Percentiles rank a stretch among this genome's conserved stretches.
phyloP scores from a whole-genome alignment of 1,140 invertebrate species.

The Drosophila aff. region DNA sequence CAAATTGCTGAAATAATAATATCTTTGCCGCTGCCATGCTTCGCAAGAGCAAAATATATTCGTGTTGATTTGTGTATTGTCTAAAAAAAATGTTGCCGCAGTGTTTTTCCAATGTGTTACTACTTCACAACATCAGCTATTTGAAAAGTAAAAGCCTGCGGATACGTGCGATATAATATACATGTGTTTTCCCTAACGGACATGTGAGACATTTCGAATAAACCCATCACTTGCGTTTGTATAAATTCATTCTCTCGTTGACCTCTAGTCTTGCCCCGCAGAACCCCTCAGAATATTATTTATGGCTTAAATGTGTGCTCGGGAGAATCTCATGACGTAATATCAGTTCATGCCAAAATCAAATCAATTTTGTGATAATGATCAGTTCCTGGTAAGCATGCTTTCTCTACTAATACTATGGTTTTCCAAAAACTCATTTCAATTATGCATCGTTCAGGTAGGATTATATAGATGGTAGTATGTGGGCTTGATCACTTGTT shows the following conservation, averaged over 20 bases:
- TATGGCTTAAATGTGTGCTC: conserved; percentile 15
- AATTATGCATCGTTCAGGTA: conserved; percentile 1
- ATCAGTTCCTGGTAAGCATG: conserved; percentile 19
- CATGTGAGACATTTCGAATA: conserved; percentile 43
- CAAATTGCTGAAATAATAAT: conserved; percentile 29
- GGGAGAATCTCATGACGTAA: conserved; percentile 29
- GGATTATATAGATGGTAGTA: background rate
- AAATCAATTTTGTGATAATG: conserved; percentile 12
- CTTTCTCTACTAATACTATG: conserved; percentile 14
- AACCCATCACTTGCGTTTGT: conserved; percentile 24
- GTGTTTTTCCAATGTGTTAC: conserved; percentile 49
- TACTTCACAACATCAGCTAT: conserved; percentile 47
- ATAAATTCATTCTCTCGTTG: conserved; percentile 28
- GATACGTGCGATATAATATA: conserved; percentile 18
- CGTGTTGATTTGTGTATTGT: conserved; percentile 48
- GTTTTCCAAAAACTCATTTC: background rate
- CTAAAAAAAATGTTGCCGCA: conserved; percentile 43
- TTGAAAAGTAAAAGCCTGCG: conserved; percentile 39
- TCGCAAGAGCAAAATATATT: conserved; percentile 34
- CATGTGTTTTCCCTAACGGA: conserved; percentile 45
- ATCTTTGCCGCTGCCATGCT: conserved; percentile 30
- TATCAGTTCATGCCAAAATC: conserved; percentile 18
- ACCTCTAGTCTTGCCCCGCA: conserved; percentile 40
- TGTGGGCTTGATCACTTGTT: conserved; percentile 13
- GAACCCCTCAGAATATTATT: conserved; percentile 14